Evolutionary conservation across 2,888 invertebrate genomes (phyloP).

Genomic region (Apomyelois bistriatella): DNA sequence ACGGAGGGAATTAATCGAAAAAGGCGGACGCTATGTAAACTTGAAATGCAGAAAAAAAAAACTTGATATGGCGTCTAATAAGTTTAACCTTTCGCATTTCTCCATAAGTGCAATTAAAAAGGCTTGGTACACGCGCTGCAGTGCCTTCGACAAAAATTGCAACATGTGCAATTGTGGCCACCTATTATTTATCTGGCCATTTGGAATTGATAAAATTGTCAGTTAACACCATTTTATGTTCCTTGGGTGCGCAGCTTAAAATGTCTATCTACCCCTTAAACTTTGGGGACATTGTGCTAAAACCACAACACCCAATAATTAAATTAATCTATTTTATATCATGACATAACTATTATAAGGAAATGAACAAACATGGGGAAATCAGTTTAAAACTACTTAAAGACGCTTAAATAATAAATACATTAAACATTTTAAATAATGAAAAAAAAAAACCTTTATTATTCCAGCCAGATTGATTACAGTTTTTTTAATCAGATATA

Average conservation of each 20-base stretch:
- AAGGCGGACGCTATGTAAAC: slow-evolving; percentile 42
- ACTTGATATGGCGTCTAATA: slow-evolving; percentile 44
- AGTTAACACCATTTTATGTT: background rate
- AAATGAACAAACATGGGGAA: no score
- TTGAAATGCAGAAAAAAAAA: slow-evolving; percentile 44
- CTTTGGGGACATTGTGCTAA: background rate
- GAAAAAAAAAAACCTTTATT: no score
- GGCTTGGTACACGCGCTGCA: slow-evolving; percentile 39
- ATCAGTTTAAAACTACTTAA: no score
- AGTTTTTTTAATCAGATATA: no score
- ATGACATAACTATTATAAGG: no score
- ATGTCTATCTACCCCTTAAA: no score
- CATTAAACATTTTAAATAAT: no score
- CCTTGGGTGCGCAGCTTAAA: no score
- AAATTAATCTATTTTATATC: no score
- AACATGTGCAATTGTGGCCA: slow-evolving; percentile 4
- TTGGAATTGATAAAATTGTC: background rate
- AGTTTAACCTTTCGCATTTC: slow-evolving; percentile 64
- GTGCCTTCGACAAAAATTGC: slow-evolving; percentile 23
- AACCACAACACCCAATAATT: background rate
- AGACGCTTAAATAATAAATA: no score
- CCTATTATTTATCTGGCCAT: background rate
- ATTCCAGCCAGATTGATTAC: no score
- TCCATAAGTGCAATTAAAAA: slow-evolving; percentile 58
- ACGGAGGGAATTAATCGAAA: slow-evolving; percentile 28